Evolutionary conservation across 2,888 invertebrate species (phyloP).

Genomic region (Byasa hedistus): DNA sequence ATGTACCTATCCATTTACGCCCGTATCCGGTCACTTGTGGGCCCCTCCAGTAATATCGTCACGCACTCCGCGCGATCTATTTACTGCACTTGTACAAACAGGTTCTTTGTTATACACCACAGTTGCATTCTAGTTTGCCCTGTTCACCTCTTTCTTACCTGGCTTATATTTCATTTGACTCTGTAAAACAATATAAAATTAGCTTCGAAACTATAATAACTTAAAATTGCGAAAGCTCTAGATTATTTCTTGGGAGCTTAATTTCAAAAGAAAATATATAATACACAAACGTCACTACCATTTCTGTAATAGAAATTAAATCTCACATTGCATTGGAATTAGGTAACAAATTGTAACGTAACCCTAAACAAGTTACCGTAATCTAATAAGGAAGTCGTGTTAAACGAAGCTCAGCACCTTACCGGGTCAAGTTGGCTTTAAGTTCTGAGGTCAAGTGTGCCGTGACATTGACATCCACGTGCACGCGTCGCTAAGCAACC

Average conservation of each 20-base stretch:
- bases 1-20: slow-evolving; percentile 18
- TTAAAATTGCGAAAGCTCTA: no score
- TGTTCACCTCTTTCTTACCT: neutral
- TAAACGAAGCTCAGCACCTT: neutral
- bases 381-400: slow-evolving; percentile 14
- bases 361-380: neutral
- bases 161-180: neutral
- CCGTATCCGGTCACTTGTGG: slow-evolving; percentile 27
- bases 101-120: neutral
- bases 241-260: no score
- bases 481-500: slow-evolving; percentile 58
- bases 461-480: slow-evolving; percentile 68
- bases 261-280: no score
- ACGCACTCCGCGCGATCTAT: slow-evolving; percentile 12
- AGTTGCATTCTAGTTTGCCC: neutral
- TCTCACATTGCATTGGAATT: neutral
- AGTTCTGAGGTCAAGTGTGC: slow-evolving; percentile 55
- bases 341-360: neutral
- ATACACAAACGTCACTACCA: neutral
- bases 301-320: neutral
- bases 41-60: slow-evolving; percentile 20
- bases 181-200: neutral
- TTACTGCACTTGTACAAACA: slow-evolving; percentile 19
- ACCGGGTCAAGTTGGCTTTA: slow-evolving; percentile 58
- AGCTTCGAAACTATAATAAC: neutral